Conservation (phyloP, 2,888 invertebrate species). For the Eutolmus rufibarbis region DNA sequence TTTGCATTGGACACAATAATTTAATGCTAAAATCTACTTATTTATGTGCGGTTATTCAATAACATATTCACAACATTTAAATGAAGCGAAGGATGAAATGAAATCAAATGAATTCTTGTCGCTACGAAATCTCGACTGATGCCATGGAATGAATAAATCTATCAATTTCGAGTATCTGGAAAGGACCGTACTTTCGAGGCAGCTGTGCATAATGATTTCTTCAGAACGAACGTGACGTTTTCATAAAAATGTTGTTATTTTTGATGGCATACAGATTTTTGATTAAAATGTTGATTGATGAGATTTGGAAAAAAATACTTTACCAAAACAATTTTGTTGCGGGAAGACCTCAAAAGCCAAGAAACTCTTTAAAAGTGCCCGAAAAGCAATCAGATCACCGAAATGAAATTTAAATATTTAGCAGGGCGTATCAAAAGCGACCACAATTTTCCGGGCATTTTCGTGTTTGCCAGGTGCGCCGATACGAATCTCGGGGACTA, state of each 20-base stretch:
- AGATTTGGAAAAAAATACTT: neutral
- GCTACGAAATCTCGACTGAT: neutral
- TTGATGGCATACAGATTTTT: neutral
- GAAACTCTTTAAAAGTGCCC: neutral
- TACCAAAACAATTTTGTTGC: too few species aligned
- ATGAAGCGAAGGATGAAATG: neutral
- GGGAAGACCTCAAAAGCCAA: neutral
- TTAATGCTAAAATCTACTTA: neutral
- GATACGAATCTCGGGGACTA: neutral
- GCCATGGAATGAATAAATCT: conserved; percentile 7
- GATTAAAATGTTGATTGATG: neutral
- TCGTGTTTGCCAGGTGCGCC: neutral
- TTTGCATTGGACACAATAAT: neutral
- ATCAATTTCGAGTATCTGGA: neutral
- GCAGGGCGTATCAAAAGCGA: neutral
- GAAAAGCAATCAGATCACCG: neutral
- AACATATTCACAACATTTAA: neutral
- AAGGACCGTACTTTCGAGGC: neutral
- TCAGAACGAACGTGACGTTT: neutral
- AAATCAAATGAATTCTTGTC: neutral
- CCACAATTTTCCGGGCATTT: neutral
- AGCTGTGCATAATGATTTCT: neutral
- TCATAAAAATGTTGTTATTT: neutral
- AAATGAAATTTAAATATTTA: neutral
- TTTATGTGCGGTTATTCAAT: neutral